These are phyloP conservation scores for Sialis lutaria DNA, from an alignment of 2,888 invertebrate species.

Conservation along the genomic window DNA sequence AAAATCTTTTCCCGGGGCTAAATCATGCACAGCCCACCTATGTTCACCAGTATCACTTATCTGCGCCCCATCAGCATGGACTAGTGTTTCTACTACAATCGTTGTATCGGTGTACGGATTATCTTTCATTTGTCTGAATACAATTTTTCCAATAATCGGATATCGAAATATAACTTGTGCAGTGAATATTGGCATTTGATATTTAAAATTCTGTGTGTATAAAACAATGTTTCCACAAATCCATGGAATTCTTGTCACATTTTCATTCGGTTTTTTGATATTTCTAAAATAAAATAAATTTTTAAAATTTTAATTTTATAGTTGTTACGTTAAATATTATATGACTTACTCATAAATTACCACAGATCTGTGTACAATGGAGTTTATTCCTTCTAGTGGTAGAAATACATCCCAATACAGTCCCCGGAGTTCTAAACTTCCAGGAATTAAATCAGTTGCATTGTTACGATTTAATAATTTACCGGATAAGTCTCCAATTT, in stretches of 20 bases:
- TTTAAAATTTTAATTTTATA: not conserved
- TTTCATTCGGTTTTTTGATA: slow-evolving; percentile 5
- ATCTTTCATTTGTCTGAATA: slow-evolving; percentile 65
- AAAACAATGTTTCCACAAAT: slow-evolving; percentile 46
- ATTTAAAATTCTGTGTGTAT: slow-evolving; percentile 43
- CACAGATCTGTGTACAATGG: slow-evolving; percentile 64
- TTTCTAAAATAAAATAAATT: slow-evolving; percentile 18
- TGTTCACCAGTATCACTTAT: slow-evolving; percentile 56
- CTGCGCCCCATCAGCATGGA: slow-evolving; percentile 72
- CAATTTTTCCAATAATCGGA: slow-evolving; percentile 70
- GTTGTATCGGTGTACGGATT: slow-evolving; percentile 74
- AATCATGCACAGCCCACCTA: slow-evolving; percentile 70
- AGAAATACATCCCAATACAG: slow-evolving; percentile 71
- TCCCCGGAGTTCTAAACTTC: slow-evolving; percentile 55
- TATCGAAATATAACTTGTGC: slow-evolving; percentile 71
- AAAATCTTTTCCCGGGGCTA: slow-evolving; percentile 68
- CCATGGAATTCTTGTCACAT: slow-evolving; percentile 27
- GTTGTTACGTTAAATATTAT: not conserved
- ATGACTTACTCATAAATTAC: slow-evolving; percentile 50
- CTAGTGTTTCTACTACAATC: slow-evolving; percentile 63
- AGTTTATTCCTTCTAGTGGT: slow-evolving; percentile 62
- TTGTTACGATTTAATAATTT: slow-evolving; percentile 62
- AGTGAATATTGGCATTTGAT: slow-evolving; percentile 55
- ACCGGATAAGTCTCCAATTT: slow-evolving; percentile 76
- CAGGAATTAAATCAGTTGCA: slow-evolving; percentile 47